Base-by-base conservation (phyloP, 2,888 invertebrate species). In the Lacanobia oleracea region DNA sequence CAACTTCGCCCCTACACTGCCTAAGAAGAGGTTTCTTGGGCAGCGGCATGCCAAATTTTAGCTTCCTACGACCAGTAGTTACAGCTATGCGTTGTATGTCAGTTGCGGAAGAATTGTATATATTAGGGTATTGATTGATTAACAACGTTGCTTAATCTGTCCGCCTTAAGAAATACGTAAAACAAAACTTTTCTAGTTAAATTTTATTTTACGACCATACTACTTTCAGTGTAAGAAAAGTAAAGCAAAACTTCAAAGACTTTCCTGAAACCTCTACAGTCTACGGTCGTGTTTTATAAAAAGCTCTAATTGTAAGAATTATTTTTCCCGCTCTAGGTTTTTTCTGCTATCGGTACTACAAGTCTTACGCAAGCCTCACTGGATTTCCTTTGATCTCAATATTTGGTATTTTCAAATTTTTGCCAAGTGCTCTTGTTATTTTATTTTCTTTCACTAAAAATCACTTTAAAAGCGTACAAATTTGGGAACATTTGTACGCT, bases 311-410 rank as follows among this genome's bases (percentile, higher is more conserved):
- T 27, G 3, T 0, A 40, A 50, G 16, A n/a, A 16, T 10, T n/a
- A 3, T 43, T 61, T 60, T 23, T n/a, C 8, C 4, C 27, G 6
- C 33, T 23, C 12, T 23, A 8, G 1, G 37, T 54, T 62, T 48
- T 48, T 75, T 75, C n/a, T 75, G 53, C 59, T 53, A 23, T 43
- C 79, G 12, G 23, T 71, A 78, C 57, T 21, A 37, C n/a, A 76
- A 67, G 14, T 56, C 3, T 50, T 27, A 53, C 51, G 40, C 40
- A 50, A 48, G 21, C 18, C 14, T 5, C 23, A 1, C 43, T 53
- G 72, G 54, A 63, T 45, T 72, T 73, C 53, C 48, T 63, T 75
- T 75, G 75, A 78, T 75, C 72, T 53, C 50, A 78, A 70, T 63
- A 59, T 60, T 77, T 71, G 40, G n/a, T 23, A 68, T 40, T 48